Conservation (phyloP, 2,888 invertebrate genomes). For the Pristionchus maxplancki region DNA sequence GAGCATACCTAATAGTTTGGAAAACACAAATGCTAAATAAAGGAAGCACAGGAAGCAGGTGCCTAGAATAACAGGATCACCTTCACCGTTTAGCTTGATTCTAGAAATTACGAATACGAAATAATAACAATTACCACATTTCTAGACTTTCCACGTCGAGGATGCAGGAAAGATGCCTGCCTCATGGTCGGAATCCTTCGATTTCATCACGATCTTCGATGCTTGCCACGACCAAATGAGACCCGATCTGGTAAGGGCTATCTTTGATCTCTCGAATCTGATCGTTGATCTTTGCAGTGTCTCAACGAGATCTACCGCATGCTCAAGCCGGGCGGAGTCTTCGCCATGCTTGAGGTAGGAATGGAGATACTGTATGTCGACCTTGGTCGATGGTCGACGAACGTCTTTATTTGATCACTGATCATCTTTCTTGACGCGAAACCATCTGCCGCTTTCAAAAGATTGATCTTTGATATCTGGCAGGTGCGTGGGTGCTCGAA, state of each 20-base stretch:
- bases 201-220: slow-evolving; percentile 51
- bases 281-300: background rate
- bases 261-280: background rate
- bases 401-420: no score
- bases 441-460: no score
- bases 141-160: slow-evolving; percentile 15
- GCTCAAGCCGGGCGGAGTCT: slow-evolving; percentile 33
- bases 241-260: slow-evolving; percentile 45
- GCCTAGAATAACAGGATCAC: no score
- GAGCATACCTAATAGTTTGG: no score
- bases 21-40: no score
- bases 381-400: no score
- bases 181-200: slow-evolving; percentile 32
- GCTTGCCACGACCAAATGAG: slow-evolving; percentile 51
- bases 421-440: no score
- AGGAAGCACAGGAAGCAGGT: no score
- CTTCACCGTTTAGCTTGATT: no score
- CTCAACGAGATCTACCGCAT: slow-evolving; percentile 28
- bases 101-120: no score
- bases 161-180: slow-evolving; percentile 36
- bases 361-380: no score
- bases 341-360: slow-evolving; percentile 36
- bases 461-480: background rate
- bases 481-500: slow-evolving; percentile 15
- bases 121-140: background rate